Percentiles rank a stretch among this genome's conserved stretches.
Evolutionary conservation across 2,888 invertebrate species (phyloP).

Genomic region (Agrochola lota): DNA sequence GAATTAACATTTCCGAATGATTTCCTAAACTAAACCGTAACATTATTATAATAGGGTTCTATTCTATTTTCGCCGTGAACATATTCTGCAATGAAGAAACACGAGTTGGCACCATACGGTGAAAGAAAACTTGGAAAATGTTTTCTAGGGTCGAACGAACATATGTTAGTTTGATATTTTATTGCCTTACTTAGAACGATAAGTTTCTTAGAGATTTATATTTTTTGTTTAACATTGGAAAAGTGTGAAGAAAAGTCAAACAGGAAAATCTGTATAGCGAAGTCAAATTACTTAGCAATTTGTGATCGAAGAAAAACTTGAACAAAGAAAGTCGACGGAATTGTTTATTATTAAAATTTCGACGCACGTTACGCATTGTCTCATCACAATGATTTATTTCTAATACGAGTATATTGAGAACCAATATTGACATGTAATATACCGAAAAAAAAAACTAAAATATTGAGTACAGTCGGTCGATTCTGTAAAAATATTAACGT

Average conservation of each 20-base stretch:
- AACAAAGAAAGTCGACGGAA: slow-evolving; percentile 39
- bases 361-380: slow-evolving; percentile 9
- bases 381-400: slow-evolving; percentile 36
- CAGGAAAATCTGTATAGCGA: slow-evolving; percentile 23
- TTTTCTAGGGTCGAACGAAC: slow-evolving; percentile 54
- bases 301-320: slow-evolving; percentile 44
- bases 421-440: neutral
- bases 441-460: no score
- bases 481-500: no score
- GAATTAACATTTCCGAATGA: slow-evolving; percentile 33
- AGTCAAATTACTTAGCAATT: slow-evolving; percentile 58
- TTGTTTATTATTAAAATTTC: slow-evolving; percentile 21
- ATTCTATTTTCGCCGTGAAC: slow-evolving; percentile 10
- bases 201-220: slow-evolving; percentile 41
- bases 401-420: neutral
- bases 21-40: slow-evolving; percentile 52
- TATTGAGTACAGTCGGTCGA: no score
- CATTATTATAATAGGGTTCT: slow-evolving; percentile 16
- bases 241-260: slow-evolving; percentile 38
- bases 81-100: slow-evolving; percentile 45
- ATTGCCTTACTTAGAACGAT: slow-evolving; percentile 47
- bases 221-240: slow-evolving; percentile 41
- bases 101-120: slow-evolving; percentile 53
- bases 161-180: slow-evolving; percentile 65
- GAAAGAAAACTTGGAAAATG: slow-evolving; percentile 64